phyloP scores from a whole-genome alignment of 2,888 invertebrate species.

The Idaea straminata region DNA sequence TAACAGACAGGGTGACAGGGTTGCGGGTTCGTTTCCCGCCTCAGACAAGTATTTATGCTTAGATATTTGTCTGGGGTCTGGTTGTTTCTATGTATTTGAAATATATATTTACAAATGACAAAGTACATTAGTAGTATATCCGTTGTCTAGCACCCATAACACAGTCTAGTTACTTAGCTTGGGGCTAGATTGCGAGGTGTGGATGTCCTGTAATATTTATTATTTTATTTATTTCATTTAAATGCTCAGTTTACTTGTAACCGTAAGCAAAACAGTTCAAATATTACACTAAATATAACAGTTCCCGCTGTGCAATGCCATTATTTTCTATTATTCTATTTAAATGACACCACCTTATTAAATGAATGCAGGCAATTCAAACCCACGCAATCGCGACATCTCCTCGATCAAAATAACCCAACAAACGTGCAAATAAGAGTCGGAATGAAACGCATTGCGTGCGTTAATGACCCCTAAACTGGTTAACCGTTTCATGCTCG shows the following conservation, averaged over 20 bases:
- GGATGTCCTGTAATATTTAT: no score
- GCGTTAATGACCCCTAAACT: conserved; percentile 71
- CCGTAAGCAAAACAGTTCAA: conserved; percentile 5
- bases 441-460: conserved; percentile 61
- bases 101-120: no score
- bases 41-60: no score
- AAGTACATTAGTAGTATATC: no score
- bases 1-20: no score
- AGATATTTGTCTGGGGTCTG: no score
- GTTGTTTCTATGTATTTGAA: no score
- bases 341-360: conserved; percentile 18
- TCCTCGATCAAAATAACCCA: conserved; percentile 34
- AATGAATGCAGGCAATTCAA: conserved; percentile 22
- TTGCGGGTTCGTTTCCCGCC: no score
- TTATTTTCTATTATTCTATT: conserved; percentile 9
- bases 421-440: conserved; percentile 40
- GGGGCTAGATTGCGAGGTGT: no score
- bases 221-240: no score
- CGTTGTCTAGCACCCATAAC: no score
- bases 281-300: conserved; percentile 8
- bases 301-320: neutral
- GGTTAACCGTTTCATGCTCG: conserved; percentile 64
- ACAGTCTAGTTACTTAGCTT: no score
- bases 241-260: neutral
- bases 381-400: conserved; percentile 20